Evolutionary conservation across 2,113 vertebrate species (phyloP).

Genomic region (Neodon shergylaensis): DNA sequence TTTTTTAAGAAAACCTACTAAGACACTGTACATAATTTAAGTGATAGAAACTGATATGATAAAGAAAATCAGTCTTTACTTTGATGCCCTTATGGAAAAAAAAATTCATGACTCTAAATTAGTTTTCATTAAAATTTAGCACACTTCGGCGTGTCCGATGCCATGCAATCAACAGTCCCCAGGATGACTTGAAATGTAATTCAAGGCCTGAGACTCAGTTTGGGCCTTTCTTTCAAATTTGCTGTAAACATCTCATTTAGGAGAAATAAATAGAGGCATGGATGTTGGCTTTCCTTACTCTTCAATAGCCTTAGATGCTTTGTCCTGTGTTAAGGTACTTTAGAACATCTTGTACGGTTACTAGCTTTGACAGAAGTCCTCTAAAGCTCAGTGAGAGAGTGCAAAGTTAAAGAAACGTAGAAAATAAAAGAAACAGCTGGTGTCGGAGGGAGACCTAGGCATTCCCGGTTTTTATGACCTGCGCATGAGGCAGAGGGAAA

Average conservation of each 20-base stretch:
- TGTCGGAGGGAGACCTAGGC: neutral
- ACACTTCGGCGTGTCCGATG: neutral
- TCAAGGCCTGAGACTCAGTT: neutral
- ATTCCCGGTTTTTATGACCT: neutral
- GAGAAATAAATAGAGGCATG: neutral
- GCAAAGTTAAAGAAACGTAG: neutral
- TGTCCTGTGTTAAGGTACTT: neutral
- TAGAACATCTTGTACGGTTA: neutral
- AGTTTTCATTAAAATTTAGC: neutral
- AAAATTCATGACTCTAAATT: neutral
- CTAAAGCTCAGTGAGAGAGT: neutral
- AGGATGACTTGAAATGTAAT: neutral
- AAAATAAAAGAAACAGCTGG: neutral
- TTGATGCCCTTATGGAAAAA: neutral
- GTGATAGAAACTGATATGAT: neutral
- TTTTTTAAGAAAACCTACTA: neutral
- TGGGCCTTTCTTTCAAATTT: conserved; percentile 27
- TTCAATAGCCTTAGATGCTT: neutral
- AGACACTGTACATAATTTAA: neutral
- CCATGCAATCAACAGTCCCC: neutral
- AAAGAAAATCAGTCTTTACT: neutral
- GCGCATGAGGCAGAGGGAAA: neutral
- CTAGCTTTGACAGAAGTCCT: neutral
- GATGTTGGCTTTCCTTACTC: neutral
- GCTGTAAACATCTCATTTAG: neutral